phyloP scores from a whole-genome alignment of 1,140 invertebrate genomes.

The Heliothis subflexa region DNA sequence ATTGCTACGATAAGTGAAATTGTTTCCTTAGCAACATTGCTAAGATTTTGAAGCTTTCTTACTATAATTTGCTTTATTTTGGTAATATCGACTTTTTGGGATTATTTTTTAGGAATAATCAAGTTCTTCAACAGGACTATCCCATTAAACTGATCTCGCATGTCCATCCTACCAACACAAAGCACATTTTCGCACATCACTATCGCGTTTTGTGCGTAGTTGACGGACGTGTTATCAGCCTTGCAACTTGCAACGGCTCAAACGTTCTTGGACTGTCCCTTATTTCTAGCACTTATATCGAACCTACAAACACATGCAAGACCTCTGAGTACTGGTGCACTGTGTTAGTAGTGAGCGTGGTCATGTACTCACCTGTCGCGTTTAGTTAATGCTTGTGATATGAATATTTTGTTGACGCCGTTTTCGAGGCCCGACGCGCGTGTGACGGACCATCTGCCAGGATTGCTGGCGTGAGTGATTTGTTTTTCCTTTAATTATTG shows the following conservation, averaged over 20 bases:
- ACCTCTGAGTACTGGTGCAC: not conserved
- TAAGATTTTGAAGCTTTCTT: not conserved
- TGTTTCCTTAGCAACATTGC: too few species aligned
- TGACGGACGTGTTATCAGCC: conserved; percentile 36
- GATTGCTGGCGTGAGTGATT: conserved; percentile 33
- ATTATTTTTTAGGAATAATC: not conserved
- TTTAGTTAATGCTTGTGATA: conserved; percentile 33
- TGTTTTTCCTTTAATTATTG: conserved; percentile 4
- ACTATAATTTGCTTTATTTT: not conserved
- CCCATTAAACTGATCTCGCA: not conserved
- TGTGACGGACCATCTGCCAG: conserved; percentile 30
- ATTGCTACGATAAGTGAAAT: too few species aligned
- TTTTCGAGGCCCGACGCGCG: conserved; percentile 40
- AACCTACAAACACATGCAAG: conserved; percentile 18
- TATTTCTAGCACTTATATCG: conserved; percentile 18
- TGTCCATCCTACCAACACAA: conserved; percentile 11
- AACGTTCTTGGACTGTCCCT: conserved; percentile 35
- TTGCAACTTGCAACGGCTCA: conserved; percentile 8
- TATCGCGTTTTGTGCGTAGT: conserved; percentile 33
- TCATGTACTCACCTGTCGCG: conserved; percentile 30
- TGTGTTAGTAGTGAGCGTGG: conserved; percentile 40
- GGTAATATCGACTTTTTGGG: not conserved
- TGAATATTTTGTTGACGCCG: conserved; percentile 48
- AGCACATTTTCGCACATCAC: conserved; percentile 23
- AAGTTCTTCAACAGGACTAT: not conserved